Base-by-base conservation (phyloP, 2,113 vertebrate species). In the Syngnathus scovelli region DNA sequence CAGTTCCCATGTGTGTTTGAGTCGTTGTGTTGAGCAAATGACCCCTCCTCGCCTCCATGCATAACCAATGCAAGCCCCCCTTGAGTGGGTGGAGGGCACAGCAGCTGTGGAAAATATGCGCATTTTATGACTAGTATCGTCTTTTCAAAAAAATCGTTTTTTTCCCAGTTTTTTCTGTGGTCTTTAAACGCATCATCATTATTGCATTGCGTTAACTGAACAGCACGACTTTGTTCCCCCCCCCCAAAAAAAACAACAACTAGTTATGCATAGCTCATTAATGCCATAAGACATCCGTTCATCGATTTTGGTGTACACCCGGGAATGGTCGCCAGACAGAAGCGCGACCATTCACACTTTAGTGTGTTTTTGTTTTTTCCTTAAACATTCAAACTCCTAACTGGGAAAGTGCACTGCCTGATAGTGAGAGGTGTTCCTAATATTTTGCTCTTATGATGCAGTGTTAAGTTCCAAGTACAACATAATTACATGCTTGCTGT, bases 1-100 rank as follows among this genome's bases (percentile, higher is more conserved):
- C 70, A 46, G 65, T 70, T 82, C 67, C 75, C 27, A 33, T 67
- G 33, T 65, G 62, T 66, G 39, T 46, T 63, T 66, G 33, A 13
- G 48, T 52, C 15, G 36, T 39, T 65, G 61, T 67, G 60, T 71
- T 66, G 72, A 66, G 66, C 73, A 2, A 70, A 79, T 54, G 55
- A 75, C 33, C 21, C 27, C 68, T 38, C 27, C 5, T 38, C 16
- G 61, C 48, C 48, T 39, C 46, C 5, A 13, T 23, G 13, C 39
- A 15, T 51, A 19, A 2, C 48, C 48, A n/a, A 18, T 6, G 18
- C 18, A 59, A 59, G 16, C 56, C 13, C 55, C 13, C 55, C 52
- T 36, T 3, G 19, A 38, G 36, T 38, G 56, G 36, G 33, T 59
- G 37, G 36, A 37, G 56, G 36, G 18, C 33, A 37, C 8, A 37